These are phyloP conservation scores for Anguilla marmorata DNA, from an alignment of 2,797 vertebrate species.

Conservation along the genomic window DNA sequence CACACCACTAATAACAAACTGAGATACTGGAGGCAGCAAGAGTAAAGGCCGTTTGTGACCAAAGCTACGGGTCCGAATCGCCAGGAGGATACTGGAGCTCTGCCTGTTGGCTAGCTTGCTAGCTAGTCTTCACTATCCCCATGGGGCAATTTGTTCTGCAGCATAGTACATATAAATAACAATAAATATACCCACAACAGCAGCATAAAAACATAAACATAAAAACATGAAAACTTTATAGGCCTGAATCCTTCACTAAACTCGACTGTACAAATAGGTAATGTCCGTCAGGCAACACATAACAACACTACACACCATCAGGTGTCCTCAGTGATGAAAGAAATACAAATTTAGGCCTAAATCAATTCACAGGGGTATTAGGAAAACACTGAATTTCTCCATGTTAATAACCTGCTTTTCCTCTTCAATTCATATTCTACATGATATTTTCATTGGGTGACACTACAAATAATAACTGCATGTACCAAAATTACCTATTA, in stretches of 20 bases:
- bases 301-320: background rate
- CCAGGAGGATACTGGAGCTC: background rate
- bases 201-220: no score
- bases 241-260: background rate
- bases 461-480: background rate
- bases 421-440: background rate
- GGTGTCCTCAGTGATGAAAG: slow-evolving; percentile 38
- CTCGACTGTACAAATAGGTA: background rate
- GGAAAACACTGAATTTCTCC: slow-evolving; percentile 14
- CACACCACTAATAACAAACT: background rate
- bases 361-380: slow-evolving; percentile 44
- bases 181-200: no score
- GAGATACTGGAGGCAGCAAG: background rate
- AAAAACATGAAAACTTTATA: no score
- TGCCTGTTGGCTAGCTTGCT: background rate
- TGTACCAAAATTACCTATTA: background rate
- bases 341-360: slow-evolving; percentile 47
- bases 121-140: no score
- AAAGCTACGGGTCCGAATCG: background rate
- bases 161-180: no score
- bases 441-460: background rate
- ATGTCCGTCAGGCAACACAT: background rate
- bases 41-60: background rate
- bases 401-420: background rate
- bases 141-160: no score